Base-by-base conservation (phyloP, 1,140 invertebrate species). In the Asbolus verrucosus region DNA sequence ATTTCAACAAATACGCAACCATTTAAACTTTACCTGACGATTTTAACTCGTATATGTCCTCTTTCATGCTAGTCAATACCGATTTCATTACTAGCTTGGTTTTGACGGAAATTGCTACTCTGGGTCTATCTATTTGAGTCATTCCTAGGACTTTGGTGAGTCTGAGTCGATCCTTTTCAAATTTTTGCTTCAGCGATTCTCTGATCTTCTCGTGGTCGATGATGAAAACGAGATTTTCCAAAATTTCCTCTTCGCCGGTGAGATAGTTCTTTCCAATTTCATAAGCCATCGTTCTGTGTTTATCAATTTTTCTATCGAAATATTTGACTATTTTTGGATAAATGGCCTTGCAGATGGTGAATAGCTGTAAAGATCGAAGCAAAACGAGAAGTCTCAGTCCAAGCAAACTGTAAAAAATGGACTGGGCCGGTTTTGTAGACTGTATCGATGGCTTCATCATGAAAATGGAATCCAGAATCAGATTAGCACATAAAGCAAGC, bases 171-270 rank as follows among this genome's bases (percentile, higher is more conserved):
- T 73, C 71, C 11, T 16, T 65, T n/a, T 54, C 15, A n/a, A 1
- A 70, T 18, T 60, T 5, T 72, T 2, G 71, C 70, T 67, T 75
- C 79, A 0, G 83, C 69, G 0, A 74, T 13, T 82, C 80, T 54
- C 82, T 80, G 62, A 84, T 83, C 9, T 79, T 77, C n/a, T 81
- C 78, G 67, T 87, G 82, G 38, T 87, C 85, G 2, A 86, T 82
- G 66, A 88, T 80, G 69, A 86, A 85, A n/a, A 84, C 83, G 2
- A 88, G 77, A 2, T 86, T 77, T 30, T 82, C 84, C 6, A 82
- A 79, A 0, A 87, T 85, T 74, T 88, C 87, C 69, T 87, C 86
- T 31, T 86, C 83, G 0, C 85, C 86, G 0, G 83, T 82, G 9
- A 87, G 84, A 67, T 84, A 87, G 9, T 86, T 87, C 78, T 85